Base-by-base conservation (phyloP, 2,113 vertebrate genomes). In the Antechinus flavipes region DNA sequence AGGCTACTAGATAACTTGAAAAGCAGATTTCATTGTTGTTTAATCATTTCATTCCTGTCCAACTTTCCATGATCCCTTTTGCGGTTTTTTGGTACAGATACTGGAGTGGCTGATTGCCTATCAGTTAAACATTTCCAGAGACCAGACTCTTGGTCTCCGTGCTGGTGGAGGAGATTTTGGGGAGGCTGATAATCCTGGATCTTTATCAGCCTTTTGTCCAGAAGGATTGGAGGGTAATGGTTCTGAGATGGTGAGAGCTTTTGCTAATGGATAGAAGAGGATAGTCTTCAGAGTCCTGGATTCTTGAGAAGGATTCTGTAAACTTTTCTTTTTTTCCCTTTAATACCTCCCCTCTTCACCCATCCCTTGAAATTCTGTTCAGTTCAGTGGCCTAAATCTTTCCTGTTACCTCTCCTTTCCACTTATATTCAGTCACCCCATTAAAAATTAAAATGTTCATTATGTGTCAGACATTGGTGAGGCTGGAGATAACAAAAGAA, bases 161-260 rank as follows among this genome's bases (percentile, higher is more conserved):
- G n/a, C 55, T 96, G 25, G 47, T 91, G 46, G 56, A 95, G 58
- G 55, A 92, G 54, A 90, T 93, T 93, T 54, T 94, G 90, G 96
- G 90, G 90, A 92, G 90, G n/a, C 3, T 94, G 56, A 55, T 92
- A 94, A 42, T 47, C 94, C 90, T 91, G 27, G 61, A 26, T 47
- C 55, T 90, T 53, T 54, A 93, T 91, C 46, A 92, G 0, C 4
- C 89, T 46, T 9, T 92, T 84, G 26, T 55, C 93, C 42, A 55
- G 89, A 92, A 54, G 26, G 53, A 7, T n/a, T 55, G 42, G n/a
- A 91, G 27, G 25, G 27, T 56, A 91, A 90, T 89, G n/a, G 76
- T 50, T 91, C 92, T 76, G 95, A 24, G 54, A 19, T 0, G 46
- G 1, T 90, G 9, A 91, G 54, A 24, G 55, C 10, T 8, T 1